Percentiles rank a stretch among this genome's conserved stretches.
These are phyloP conservation scores for Ormyrus nitidulus DNA, from an alignment of 2,888 invertebrate species.

Conservation along the genomic window DNA sequence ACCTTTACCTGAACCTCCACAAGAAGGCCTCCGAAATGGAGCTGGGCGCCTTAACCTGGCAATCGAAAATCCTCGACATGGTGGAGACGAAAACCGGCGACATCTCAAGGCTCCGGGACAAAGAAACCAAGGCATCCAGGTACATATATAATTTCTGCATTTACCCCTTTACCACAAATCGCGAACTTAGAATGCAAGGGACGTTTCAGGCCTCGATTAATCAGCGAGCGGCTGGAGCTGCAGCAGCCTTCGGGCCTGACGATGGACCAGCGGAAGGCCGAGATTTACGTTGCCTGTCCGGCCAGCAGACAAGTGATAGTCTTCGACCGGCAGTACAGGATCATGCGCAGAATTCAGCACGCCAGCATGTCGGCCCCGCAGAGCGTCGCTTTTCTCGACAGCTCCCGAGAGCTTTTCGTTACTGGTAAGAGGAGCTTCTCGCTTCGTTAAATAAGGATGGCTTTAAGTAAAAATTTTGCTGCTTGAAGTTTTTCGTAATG, in stretches of 20 bases:
- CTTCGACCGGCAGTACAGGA: slow-evolving; percentile 76
- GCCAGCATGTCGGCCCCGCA: slow-evolving; percentile 81
- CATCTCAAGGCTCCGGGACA: neutral
- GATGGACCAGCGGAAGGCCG: slow-evolving; percentile 80
- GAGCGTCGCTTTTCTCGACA: slow-evolving; percentile 79
- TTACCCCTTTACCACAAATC: neutral
- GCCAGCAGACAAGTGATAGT: slow-evolving; percentile 80
- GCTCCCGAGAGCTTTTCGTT: slow-evolving; percentile 79
- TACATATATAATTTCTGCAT: neutral
- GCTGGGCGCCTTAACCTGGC: slow-evolving; percentile 59
- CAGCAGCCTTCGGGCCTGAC: slow-evolving; percentile 83
- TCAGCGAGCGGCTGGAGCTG: slow-evolving; percentile 77
- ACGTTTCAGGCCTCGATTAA: slow-evolving; percentile 77
- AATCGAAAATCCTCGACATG: slow-evolving; percentile 51
- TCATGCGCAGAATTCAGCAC: slow-evolving; percentile 77
- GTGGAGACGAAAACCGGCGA: slow-evolving; percentile 40
- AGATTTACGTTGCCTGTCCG: slow-evolving; percentile 81
- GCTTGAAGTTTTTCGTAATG: too few relatives aligned
- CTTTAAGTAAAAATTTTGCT: too few relatives aligned
- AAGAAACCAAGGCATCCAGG: slow-evolving; percentile 10
- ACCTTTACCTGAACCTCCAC: slow-evolving; percentile 79
- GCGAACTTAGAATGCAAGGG: slow-evolving; percentile 75
- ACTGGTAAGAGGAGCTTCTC: slow-evolving; percentile 74
- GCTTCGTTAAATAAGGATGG: too few relatives aligned
- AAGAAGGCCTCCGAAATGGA: slow-evolving; percentile 78